Percentiles rank a stretch among this genome's conserved stretches.
These are phyloP conservation scores for Phalacrocorax pelagicus DNA, from an alignment of 2,113 vertebrate species.

Conservation along the genomic window DNA sequence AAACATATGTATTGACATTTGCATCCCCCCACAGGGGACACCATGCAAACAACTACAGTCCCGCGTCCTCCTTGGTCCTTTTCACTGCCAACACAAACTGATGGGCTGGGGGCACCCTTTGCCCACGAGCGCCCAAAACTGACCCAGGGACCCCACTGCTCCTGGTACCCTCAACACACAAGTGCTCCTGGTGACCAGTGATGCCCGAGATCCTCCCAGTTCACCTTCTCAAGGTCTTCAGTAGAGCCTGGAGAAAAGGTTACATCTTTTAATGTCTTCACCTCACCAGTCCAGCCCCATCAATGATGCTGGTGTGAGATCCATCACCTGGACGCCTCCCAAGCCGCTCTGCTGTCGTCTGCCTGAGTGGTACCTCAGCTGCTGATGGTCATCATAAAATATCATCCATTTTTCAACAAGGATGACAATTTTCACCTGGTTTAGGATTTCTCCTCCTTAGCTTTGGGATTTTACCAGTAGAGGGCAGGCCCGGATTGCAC, in stretches of 20 bases:
- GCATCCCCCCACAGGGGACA: background rate
- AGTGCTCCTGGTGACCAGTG: background rate
- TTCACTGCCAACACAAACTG: accelerated
- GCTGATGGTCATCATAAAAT: accelerated
- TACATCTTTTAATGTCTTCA: background rate
- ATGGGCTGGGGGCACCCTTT: background rate
- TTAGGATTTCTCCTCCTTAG: background rate
- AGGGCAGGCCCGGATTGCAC: conserved; percentile 52
- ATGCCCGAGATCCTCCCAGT: background rate
- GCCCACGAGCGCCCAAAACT: background rate
- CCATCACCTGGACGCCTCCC: background rate
- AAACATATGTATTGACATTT: background rate
- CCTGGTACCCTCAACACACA: accelerated
- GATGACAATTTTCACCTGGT: background rate
- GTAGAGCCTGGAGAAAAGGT: background rate
- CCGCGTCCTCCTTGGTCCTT: background rate
- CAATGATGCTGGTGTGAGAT: background rate
- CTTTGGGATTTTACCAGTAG: conserved; percentile 47
- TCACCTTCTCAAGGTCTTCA: background rate
- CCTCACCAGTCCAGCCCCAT: background rate
- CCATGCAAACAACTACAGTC: background rate
- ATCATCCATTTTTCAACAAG: background rate
- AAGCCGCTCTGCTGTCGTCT: background rate
- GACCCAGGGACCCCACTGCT: background rate
- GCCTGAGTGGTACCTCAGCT: accelerated